These are phyloP conservation scores for Casuarius casuarius DNA, from an alignment of 2,113 vertebrate species.

Conservation along the genomic window DNA sequence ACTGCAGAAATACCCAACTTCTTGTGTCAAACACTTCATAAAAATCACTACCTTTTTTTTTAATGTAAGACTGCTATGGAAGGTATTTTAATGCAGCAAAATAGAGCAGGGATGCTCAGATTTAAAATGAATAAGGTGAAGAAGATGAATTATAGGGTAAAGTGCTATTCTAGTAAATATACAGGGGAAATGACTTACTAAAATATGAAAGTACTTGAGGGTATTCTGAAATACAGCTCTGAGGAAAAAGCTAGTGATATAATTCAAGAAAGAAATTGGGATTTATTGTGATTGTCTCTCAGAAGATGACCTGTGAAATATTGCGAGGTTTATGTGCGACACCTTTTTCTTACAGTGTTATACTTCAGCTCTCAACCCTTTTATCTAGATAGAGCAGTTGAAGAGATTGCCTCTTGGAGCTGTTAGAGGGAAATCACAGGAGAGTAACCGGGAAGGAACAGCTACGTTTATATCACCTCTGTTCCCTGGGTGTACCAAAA, in stretches of 20 bases:
- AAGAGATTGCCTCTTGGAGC: not conserved
- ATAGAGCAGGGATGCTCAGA: constrained; percentile 7
- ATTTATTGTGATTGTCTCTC: not conserved
- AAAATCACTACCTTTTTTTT: constrained; percentile 36
- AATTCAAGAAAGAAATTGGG: not conserved
- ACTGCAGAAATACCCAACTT: constrained; percentile 34
- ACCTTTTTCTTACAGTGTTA: not conserved
- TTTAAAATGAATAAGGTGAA: constrained; percentile 36
- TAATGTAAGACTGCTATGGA: not conserved
- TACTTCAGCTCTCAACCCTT: not conserved
- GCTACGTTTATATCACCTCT: not conserved
- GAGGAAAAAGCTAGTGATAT: not conserved
- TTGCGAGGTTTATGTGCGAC: not conserved
- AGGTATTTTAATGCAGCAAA: constrained; percentile 35
- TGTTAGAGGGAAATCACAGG: not conserved
- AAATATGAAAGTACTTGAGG: not conserved
- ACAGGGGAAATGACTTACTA: not conserved
- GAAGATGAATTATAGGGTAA: constrained; percentile 23
- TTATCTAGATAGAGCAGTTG: not conserved
- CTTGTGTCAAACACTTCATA: constrained; percentile 7
- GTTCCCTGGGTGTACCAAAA: not conserved
- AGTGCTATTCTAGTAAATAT: constrained; percentile 28
- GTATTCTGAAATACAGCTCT: not conserved
- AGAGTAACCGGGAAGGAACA: not conserved
- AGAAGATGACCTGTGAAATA: not conserved